Base-by-base conservation (phyloP, 2,113 vertebrate species). In the Muntiacus muntjak region DNA sequence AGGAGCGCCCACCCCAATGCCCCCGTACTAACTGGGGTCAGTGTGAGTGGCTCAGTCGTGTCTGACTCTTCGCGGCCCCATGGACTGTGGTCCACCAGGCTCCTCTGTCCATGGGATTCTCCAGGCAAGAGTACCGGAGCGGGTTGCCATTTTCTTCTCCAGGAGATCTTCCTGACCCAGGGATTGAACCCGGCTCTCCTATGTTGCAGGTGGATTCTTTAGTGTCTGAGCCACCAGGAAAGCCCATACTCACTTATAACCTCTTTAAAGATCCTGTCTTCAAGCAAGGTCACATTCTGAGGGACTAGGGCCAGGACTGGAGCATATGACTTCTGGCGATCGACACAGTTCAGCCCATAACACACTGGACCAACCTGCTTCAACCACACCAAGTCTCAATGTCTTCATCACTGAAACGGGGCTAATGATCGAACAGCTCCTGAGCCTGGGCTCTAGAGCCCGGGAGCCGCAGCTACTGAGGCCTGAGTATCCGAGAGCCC, bases 321-420 rank as follows among this genome's bases (percentile, higher is more conserved):
- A 12, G 14, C n/a, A 7, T 3, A 0, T 0, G 67, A 43, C 26
- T 23, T 54, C 58, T 3, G 25, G 82, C 14, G n/a, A 67, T 55
- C 15, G 21, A 40, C 33, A 17, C 47, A 52, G 0, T 45, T 62
- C 82, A 54, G 95, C 64, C 30, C 54, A 0, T 30, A 16, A 28
- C 40, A 6, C 43, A 36, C 36, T 4, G 9, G 86, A 78, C 40
- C 33, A 26, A 40, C 12, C 36, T 11, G 23, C 33, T 11, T 23
- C 4, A 33, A 7, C 21, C 47, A 1, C 0, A 1, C 9, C 21
- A 17, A 7, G 16, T 50, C 82, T 86, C 30, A 1, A 13, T 76
- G 19, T 90, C 58, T 14, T 60, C 85, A n/a, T 33, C 85, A 4
- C 1, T 1, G 30, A 74, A 84, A 78, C 16, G 50, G 78, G 76